Conservation (phyloP, 2,888 invertebrate genomes). For the Pollenia labialis region DNA sequence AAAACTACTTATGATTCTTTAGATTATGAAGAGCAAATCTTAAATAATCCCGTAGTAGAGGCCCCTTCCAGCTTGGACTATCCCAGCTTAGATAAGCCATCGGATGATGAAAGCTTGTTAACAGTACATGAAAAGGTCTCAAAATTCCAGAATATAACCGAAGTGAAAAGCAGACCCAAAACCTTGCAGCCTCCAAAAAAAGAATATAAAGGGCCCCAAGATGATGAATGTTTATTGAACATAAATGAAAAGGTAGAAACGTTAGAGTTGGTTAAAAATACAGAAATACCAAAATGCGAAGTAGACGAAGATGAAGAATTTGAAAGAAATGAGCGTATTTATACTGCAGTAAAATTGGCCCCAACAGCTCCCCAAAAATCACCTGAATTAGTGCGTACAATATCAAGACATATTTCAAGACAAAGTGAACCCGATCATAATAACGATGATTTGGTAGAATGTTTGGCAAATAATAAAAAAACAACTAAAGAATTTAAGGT, state of each 20-base stretch:
- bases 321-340: slow-evolving; percentile 85
- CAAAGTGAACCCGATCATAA: slow-evolving; percentile 79
- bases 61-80: slow-evolving; percentile 85
- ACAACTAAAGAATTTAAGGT: slow-evolving; percentile 56
- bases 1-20: slow-evolving; percentile 83
- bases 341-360: slow-evolving; percentile 86
- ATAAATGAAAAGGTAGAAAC: slow-evolving; percentile 88
- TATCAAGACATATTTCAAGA: slow-evolving; percentile 82
- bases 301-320: slow-evolving; percentile 86
- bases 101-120: slow-evolving; percentile 87
- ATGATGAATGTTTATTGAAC: slow-evolving; percentile 86
- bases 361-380: slow-evolving; percentile 83
- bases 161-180: slow-evolving; percentile 84
- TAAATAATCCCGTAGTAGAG: slow-evolving; percentile 82
- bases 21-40: slow-evolving; percentile 74
- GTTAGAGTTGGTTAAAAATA: slow-evolving; percentile 87
- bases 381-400: slow-evolving; percentile 85
- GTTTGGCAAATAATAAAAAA: slow-evolving; percentile 55
- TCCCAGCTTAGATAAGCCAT: slow-evolving; percentile 84
- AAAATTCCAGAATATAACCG: slow-evolving; percentile 87
- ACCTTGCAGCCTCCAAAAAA: slow-evolving; percentile 81
- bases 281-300: slow-evolving; percentile 85
- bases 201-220: slow-evolving; percentile 79
- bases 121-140: slow-evolving; percentile 89
- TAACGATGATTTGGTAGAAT: slow-evolving; percentile 54